phyloP scores from a whole-genome alignment of 2,797 vertebrate species.

The Nannoperca obscura region DNA sequence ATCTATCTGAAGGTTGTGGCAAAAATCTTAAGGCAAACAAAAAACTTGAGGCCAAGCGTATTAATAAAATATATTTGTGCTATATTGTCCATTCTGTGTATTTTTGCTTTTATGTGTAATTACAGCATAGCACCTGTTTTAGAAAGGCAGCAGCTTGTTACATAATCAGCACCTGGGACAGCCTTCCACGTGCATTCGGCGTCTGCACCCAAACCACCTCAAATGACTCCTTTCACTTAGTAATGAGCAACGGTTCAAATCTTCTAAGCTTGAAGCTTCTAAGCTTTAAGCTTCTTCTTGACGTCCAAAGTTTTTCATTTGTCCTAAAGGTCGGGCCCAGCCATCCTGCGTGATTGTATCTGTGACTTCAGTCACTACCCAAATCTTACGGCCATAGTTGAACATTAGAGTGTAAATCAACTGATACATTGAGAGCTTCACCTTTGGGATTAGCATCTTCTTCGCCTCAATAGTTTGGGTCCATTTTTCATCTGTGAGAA shows the following conservation, averaged over 20 bases:
- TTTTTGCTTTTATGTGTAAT: no score
- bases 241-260: neutral
- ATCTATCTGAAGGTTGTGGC: neutral
- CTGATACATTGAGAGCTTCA: neutral
- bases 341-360: neutral
- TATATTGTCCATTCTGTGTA: no score
- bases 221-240: neutral
- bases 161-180: no score
- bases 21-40: no score
- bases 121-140: no score
- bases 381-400: neutral
- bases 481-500: neutral
- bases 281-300: neutral
- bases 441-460: neutral
- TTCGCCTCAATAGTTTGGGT: neutral
- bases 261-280: neutral
- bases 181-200: no score
- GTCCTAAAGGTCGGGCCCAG: neutral
- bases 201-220: conserved; percentile 10
- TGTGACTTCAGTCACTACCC: neutral
- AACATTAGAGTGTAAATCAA: neutral
- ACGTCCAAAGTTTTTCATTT: conserved; percentile 8
- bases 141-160: no score
- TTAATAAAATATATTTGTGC: neutral
- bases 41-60: neutral